A percentile compares a stretch with the other conserved stretches of the same genome.
These are phyloP conservation scores for Theristicus caerulescens DNA, from an alignment of 2,113 vertebrate genomes.

Conservation along the genomic window DNA sequence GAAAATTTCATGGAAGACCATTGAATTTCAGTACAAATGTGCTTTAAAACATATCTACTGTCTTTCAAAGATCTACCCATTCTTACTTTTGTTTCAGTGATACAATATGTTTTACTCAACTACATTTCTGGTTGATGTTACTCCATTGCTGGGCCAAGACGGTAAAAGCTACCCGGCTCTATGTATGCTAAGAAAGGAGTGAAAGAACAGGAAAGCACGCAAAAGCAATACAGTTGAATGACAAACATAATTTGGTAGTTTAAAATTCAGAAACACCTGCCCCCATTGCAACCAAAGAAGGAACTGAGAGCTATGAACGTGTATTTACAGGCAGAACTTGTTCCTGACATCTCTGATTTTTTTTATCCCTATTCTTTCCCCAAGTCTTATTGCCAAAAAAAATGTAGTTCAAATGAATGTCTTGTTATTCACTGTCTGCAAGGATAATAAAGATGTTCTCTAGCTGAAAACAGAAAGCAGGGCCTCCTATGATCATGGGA, in stretches of 20 bases:
- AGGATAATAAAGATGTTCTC: not conserved
- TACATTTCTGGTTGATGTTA: not conserved
- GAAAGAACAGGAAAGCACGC: not conserved
- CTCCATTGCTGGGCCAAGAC: not conserved
- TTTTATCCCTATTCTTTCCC: not conserved
- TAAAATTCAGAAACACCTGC: not conserved
- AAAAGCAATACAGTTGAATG: not conserved
- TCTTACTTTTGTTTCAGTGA: not conserved
- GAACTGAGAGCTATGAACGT: not conserved
- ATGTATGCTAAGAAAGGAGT: not conserved
- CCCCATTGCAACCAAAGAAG: not conserved
- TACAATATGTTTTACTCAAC: not conserved
- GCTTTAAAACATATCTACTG: not conserved
- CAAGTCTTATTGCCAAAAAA: not conserved
- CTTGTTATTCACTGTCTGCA: constrained; percentile 1
- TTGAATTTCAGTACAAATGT: not conserved
- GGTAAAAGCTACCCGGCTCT: not conserved
- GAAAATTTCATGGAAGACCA: not conserved
- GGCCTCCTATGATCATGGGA: not conserved
- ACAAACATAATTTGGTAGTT: not conserved
- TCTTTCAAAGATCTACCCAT: not conserved
- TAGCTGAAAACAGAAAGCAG: not conserved
- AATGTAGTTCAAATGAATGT: not conserved
- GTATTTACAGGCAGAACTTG: not conserved
- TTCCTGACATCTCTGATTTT: not conserved